Evolutionary conservation across 2,888 invertebrate genomes (phyloP), one percentile per base, ranked within the genome.

Genomic region (Sylvicola cinctus): DNA sequence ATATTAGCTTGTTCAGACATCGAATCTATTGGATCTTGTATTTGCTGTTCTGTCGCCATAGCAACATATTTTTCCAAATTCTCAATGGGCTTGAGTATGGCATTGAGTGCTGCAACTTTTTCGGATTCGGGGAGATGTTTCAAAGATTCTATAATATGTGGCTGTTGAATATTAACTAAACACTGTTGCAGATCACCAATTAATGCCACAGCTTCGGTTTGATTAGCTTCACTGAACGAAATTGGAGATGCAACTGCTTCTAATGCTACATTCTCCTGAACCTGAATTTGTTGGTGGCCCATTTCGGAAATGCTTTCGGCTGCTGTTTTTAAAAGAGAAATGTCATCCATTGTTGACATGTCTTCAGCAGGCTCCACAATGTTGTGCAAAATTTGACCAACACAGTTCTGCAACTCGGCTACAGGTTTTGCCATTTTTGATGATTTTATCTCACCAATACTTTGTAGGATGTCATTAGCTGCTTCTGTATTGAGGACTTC

Each of bases 301-400:
- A 58, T 39, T 26, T 52, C 47, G 16, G 54, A 51, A 29, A 65
- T 44, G n/a, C 60, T 52, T 15, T 63, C 61, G 14, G 62, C 61
- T 29, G 56, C 52, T 3, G 65, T 63, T 51, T 63, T 63, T 28
- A 67, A 58, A 15, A 56, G 61, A 4, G 66, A 63, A 42, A 65
- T 55, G 44, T 64, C 64, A 45, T 64, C 62, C 35, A 64, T 52
- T 13, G 63, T 63, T 3, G 65, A 63, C 45, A 64, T 52, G 29
- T 63, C 63, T 35, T 62, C 61, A n/a, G 48, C 46, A 8, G 43
- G 51, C 49, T 65, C 64, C 16, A 62, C 38, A 16, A 55, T 52
- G 36, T 49, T 46, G 42, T 61, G 56, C 38, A 42, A 55, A 41
- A 66, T 56, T 40, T 62, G 49, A 7, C 63, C 44, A 31, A 66